phyloP scores from a whole-genome alignment of 2,113 vertebrate species.

The Proteles cristata region DNA sequence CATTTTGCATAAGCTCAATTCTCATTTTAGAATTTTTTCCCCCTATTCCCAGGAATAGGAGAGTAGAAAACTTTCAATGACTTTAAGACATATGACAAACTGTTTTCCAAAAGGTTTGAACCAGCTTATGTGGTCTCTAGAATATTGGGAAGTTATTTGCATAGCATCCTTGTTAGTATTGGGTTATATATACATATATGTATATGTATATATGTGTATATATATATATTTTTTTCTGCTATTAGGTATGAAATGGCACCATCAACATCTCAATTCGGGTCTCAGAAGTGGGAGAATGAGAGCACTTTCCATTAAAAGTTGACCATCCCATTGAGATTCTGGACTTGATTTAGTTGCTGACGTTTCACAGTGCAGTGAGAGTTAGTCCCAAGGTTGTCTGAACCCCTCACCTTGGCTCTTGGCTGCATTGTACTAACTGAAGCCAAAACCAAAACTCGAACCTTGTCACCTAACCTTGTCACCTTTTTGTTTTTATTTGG shows the following conservation, averaged over 20 bases:
- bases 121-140: background rate
- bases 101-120: background rate
- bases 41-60: background rate
- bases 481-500: background rate
- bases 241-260: background rate
- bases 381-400: background rate
- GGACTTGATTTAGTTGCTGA: background rate
- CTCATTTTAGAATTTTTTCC: background rate
- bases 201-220: too few relatives aligned
- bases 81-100: slow-evolving; percentile 6
- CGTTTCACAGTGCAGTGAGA: background rate
- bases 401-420: background rate
- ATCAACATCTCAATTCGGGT: background rate
- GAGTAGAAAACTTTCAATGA: background rate
- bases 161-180: background rate
- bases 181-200: background rate
- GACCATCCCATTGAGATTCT: background rate
- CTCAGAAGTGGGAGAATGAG: background rate
- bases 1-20: background rate
- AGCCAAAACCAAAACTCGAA: background rate
- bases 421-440: background rate
- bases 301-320: background rate
- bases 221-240: background rate
- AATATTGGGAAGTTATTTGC: background rate
- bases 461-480: background rate